phyloP scores from a whole-genome alignment of 2,888 invertebrate genomes.

The Brenthis ino region DNA sequence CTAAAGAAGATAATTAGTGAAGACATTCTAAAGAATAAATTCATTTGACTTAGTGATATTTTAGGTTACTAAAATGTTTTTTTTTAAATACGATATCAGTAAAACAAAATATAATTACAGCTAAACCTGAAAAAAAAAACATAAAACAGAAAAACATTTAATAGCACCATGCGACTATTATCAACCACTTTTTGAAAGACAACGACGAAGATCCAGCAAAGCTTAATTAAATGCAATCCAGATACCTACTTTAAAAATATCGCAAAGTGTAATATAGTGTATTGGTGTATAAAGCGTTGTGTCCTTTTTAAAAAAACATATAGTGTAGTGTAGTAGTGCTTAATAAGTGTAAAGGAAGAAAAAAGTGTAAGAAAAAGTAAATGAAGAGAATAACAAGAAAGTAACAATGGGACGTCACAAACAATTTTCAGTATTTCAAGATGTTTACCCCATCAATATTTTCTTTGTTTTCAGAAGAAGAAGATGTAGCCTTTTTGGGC shows the following conservation, averaged over 20 bases:
- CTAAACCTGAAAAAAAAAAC: constrained; percentile 43
- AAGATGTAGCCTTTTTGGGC: constrained; percentile 60
- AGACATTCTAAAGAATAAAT: too few species aligned
- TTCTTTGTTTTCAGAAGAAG: constrained; percentile 49
- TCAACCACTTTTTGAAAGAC: constrained; percentile 44
- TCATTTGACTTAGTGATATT: too few species aligned
- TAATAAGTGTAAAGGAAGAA: constrained; percentile 25
- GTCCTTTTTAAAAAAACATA: constrained; percentile 16
- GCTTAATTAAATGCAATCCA: constrained; percentile 7
- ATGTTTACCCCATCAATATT: constrained; percentile 65
- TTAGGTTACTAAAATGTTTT: too few species aligned
- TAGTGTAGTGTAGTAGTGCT: constrained; percentile 26
- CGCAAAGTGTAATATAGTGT: constrained; percentile 10
- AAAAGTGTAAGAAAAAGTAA: constrained; percentile 22
- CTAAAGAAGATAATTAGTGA: too few species aligned
- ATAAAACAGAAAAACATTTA: constrained; percentile 48
- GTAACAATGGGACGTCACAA: constrained; percentile 35
- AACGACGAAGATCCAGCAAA: constrained; percentile 47
- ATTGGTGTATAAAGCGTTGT: constrained; percentile 10
- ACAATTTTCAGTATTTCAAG: constrained; percentile 41
- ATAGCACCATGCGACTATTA: constrained; percentile 68
- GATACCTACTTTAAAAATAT: constrained; percentile 22
- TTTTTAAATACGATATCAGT: too few species aligned
- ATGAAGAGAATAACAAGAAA: constrained; percentile 31
- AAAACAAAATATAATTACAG: constrained; percentile 16